Base-by-base conservation (phyloP, 1,140 invertebrate genomes). In the Littorina saxatilis region DNA sequence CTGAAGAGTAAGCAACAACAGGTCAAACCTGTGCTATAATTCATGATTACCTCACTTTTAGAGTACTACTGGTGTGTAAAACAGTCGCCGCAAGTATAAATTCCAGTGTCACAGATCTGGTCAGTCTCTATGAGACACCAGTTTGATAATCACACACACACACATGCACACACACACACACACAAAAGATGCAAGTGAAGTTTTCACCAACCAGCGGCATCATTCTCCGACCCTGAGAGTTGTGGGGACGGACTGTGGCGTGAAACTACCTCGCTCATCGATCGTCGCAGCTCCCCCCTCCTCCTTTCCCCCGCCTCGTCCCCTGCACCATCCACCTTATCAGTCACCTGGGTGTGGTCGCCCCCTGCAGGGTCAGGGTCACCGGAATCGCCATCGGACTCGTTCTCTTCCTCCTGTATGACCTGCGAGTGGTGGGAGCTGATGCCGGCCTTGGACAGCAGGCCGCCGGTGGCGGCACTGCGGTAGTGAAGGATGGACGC, bases 351-450 rank as follows among this genome's bases (percentile, higher is more conserved):
- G 37, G 40, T 43, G 17, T 17, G 32, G 17, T 72, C 74, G 4
- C 15, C 13, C 7, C n/a, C 52, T 5, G 17, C 29, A 17, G 29
- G n/a, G n/a, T 37, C 50, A 20, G 3, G 15, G 7, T 50, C 27
- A 29, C 23, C 15, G 35, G 37, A 74, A 35, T 50, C 70, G 13
- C 40, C 20, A 32, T 61, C 76, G 0, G 37, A 40, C 35, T 78
- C 76, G 29, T 50, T 52, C 70, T 58, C 55, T 35, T 77, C 75
- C 76, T 78, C 76, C 76, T 66, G 32, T n/a, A 78, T 78, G 29
- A 43, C 55, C 39, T 58, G 76, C 0, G 76, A 58, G 9, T 78
- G 52, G 35, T 78, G 55, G 13, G 29, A 40, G 20, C 5, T n/a
- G 13, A 78, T 55, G 7, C 76, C 55, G 5, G 76, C 39, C 39